Evolutionary conservation across 2,888 invertebrate genomes (phyloP).

Genomic region (Octonoba sinensis): DNA sequence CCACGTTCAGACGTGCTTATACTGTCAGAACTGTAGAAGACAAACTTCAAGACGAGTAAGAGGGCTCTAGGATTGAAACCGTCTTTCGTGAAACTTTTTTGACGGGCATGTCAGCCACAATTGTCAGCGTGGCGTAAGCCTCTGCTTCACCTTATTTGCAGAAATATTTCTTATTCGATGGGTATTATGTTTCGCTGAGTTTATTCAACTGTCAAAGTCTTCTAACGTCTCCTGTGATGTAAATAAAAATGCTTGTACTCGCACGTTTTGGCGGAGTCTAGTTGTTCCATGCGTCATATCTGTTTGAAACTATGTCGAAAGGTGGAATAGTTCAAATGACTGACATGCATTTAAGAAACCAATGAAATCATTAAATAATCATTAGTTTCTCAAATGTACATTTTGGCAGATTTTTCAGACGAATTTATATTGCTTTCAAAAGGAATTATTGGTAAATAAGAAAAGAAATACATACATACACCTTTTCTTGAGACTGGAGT

Average conservation of each 20-base stretch:
- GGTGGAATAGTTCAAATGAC: too few relatives aligned
- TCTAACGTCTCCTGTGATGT: slow-evolving; percentile 1
- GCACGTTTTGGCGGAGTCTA: background rate
- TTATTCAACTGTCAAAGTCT: slow-evolving; percentile 44
- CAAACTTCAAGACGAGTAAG: slow-evolving; percentile 42
- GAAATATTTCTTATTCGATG: slow-evolving; percentile 48
- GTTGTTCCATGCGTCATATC: too few relatives aligned
- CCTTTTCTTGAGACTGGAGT: too few relatives aligned
- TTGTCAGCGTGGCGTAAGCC: slow-evolving; percentile 50
- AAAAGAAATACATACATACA: too few relatives aligned
- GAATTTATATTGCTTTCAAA: too few relatives aligned
- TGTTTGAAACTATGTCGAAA: too few relatives aligned
- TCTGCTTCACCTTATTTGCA: slow-evolving; percentile 44
- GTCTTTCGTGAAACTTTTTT: slow-evolving; percentile 45
- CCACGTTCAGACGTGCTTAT: slow-evolving; percentile 33
- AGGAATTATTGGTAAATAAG: too few relatives aligned
- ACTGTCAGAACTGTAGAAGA: slow-evolving; percentile 21
- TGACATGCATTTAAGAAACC: too few relatives aligned
- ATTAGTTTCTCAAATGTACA: too few relatives aligned
- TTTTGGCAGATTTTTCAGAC: too few relatives aligned
- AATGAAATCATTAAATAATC: too few relatives aligned
- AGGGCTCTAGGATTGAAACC: slow-evolving; percentile 43
- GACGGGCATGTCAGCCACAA: slow-evolving; percentile 53
- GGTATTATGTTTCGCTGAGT: slow-evolving; percentile 52
- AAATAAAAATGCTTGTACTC: slow-evolving; percentile 14